Evolutionary conservation across 2,888 invertebrate species (phyloP), one percentile per base, ranked within the genome.

Genomic region (Drosophila longiperda): DNA sequence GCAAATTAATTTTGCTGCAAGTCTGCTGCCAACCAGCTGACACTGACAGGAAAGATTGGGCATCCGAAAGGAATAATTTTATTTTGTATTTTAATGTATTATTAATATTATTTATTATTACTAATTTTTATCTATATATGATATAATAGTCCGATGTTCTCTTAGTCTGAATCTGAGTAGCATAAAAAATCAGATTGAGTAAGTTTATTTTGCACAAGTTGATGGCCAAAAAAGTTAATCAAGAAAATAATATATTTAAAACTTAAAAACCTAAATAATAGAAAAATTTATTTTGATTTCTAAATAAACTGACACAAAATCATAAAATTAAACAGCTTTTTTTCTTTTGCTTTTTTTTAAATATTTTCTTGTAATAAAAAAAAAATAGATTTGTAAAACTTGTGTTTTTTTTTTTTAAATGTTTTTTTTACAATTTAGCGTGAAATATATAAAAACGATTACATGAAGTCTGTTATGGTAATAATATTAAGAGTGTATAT

Each of bases 1-100:
- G 88, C 73, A 86, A 86, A 86, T 82, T 86, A 89, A 87, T 86
- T 89, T 89, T 75, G 82, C 45, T 89, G 87, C 85, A 80, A 87
- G 84, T 87, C 85, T 84, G 85, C 87, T 82, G 87, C 88, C 45
- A 45, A 15, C 20, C 45, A 23, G 20, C 15, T 23, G 45, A 45
- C 20, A 45, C 45, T 45, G 45, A 1, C 45, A 23, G 20, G 15
- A 45, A 45, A 2, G 15, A 8, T 45, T 23, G 20, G 7, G 15
- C 15, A 12, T 3, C 45, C 15, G 9, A 15, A 45, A 7, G 3
- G 45, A 20, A 23, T 45, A 23, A 23, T 45, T 45, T 23, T 45
- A 1, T 20, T 45, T 23, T 4, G 0, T 40, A 9, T 40, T 40
- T n/a, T n/a, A 9, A 4, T 4, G 1, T 20, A 23, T 23, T 23